A percentile compares a stretch with the other conserved stretches of the same genome.
Evolutionary conservation across 1,140 invertebrate genomes (phyloP).

Genomic region (Drosophila malerkotliana): DNA sequence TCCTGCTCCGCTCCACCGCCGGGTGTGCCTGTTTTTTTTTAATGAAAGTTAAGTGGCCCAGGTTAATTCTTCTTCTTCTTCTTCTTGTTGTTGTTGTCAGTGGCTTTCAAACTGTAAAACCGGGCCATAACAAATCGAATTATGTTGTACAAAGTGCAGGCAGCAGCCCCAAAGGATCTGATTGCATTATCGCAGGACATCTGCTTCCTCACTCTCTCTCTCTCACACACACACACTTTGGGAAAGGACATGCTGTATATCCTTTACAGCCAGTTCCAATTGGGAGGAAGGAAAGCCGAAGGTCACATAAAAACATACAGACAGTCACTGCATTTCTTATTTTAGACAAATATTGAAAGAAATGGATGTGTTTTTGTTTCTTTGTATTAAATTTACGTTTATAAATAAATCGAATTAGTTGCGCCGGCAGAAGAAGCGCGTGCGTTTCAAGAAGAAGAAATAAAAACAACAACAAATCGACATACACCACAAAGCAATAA

Average conservation of each 20-base stretch:
- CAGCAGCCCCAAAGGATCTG: constrained; percentile 17
- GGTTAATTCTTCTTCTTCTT: constrained; percentile 24
- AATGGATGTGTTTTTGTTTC: neutral
- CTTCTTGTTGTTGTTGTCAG: constrained; percentile 6
- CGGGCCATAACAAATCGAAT: constrained; percentile 17
- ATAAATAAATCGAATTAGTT: constrained; percentile 60
- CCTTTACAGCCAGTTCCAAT: constrained; percentile 40
- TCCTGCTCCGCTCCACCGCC: constrained; percentile 11
- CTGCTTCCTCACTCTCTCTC: neutral
- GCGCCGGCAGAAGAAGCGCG: constrained; percentile 51
- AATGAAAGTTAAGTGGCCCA: neutral
- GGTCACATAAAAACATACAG: constrained; percentile 50
- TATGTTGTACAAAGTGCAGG: constrained; percentile 8
- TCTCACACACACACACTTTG: neutral
- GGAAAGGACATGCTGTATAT: constrained; percentile 1
- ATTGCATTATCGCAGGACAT: constrained; percentile 44
- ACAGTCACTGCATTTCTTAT: constrained; percentile 28
- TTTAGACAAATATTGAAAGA: constrained; percentile 27
- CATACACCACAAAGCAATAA: neutral
- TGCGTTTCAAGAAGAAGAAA: constrained; percentile 35
- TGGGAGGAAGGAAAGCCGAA: constrained; percentile 60
- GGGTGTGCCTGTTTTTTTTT: neutral
- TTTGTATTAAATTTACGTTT: constrained; percentile 45
- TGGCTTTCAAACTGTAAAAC: constrained; percentile 17
- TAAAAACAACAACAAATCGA: constrained; percentile 11